phyloP scores from a whole-genome alignment of 2,113 vertebrate genomes.

The Zeus faber region DNA sequence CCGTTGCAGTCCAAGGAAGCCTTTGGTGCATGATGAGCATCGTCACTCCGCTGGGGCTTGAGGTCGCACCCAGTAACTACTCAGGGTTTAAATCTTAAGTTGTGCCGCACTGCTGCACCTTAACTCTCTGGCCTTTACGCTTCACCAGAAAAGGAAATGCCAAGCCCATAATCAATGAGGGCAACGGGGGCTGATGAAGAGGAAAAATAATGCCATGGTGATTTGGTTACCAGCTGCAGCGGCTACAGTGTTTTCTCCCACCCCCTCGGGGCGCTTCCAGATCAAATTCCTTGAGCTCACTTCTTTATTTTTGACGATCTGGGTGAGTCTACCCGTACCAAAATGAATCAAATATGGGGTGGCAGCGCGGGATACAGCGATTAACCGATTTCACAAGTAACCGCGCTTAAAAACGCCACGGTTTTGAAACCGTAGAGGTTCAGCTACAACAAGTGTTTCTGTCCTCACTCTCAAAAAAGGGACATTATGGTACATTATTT shows the following conservation, averaged over 20 bases:
- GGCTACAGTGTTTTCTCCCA: not conserved
- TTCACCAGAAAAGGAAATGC: constrained; percentile 7
- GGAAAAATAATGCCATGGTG: constrained; percentile 36
- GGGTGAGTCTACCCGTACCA: too few relatives aligned
- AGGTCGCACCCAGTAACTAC: not conserved
- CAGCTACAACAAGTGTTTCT: too few relatives aligned
- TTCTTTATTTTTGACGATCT: constrained; percentile 26
- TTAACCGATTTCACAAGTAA: too few relatives aligned
- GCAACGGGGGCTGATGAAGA: not conserved
- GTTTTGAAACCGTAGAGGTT: too few relatives aligned
- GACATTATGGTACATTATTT: too few relatives aligned
- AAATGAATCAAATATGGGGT: too few relatives aligned
- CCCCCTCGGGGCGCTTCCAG: not conserved
- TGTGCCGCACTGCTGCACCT: not conserved
- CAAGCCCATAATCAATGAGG: constrained; percentile 13
- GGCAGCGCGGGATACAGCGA: too few relatives aligned
- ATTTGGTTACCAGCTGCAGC: constrained; percentile 33
- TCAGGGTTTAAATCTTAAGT: not conserved
- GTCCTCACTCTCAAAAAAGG: too few relatives aligned
- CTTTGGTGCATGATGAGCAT: too few relatives aligned
- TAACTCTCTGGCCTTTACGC: not conserved
- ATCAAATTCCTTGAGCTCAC: constrained; percentile 18
- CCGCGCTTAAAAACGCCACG: too few relatives aligned
- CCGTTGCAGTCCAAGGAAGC: too few relatives aligned
- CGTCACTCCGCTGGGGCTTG: too few relatives aligned